Base-by-base conservation (phyloP, 1,140 invertebrate species). In the Acyrthosiphon pisum region DNA sequence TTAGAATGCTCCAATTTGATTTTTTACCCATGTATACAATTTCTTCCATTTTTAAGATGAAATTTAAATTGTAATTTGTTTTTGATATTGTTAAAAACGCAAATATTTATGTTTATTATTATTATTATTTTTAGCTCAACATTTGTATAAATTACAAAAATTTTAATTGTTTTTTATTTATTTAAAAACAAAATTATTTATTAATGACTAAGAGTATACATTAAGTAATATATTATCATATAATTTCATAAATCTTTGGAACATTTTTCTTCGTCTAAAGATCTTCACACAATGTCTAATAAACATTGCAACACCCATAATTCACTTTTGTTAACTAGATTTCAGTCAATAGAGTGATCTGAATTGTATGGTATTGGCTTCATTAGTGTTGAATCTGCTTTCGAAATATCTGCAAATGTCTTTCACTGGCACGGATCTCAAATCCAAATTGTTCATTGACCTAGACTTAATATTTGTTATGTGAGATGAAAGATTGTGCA, bases 391-490 rank as follows among this genome's bases (percentile, higher is more conserved):
- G 94, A 56, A 94, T 93, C 30, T 94, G n/a, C 95, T 95, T 93
- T 96, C 96, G 94, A 96, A 96, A 93, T 96, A 96, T 94, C 96
- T 95, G 94, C 96, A 96, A 95, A 96, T 96, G 93, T 96, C 96
- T 20, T 96, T 95, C 0, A 96, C 96, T 0, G 95, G 95, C 0
- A 95, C 94, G 0, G 94, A 94, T 44, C 94, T 95, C 7, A 91
- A 84, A 9, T 95, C 96, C 83, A 96, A 96, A 6, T 96, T 95
- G 94, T 96, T 96, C 94, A 96, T 96, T 93, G 96, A 94, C 0
- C 96, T 96, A n/a, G 96, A 94, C 9, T 96, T 96, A 95, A 96
- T 60, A 95, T 95, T 37, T 95, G 95, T 2, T 41, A 46, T 46
- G n/a, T 26, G 37, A 90, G 44, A 20, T 4, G 76, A 56, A 88